Percentiles rank a stretch among this genome's conserved stretches.
Conservation (phyloP, 2,797 vertebrate species). For the Tadarida brasiliensis region DNA sequence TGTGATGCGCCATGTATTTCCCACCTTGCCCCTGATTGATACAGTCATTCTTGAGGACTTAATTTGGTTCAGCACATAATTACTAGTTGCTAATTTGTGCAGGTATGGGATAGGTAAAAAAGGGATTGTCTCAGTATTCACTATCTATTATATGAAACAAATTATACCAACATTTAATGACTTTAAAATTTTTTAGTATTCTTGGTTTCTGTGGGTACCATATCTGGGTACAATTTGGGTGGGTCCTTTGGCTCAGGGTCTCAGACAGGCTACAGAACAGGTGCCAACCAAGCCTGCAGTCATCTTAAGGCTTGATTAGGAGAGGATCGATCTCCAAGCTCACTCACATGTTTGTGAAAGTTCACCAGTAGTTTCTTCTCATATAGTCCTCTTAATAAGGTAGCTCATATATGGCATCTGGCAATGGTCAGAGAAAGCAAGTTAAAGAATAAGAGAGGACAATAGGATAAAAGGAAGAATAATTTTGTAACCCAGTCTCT, state of each 20-base stretch:
- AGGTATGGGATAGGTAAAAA: not conserved
- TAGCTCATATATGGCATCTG: not conserved
- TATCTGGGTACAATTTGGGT: not conserved
- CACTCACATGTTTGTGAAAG: not conserved
- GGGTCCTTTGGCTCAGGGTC: not conserved
- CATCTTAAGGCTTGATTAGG: not conserved
- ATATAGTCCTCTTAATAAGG: not conserved
- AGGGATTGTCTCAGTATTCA: not conserved
- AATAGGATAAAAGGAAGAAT: not conserved
- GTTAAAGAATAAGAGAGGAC: not conserved
- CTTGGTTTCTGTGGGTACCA: not conserved
- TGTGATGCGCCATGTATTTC: not conserved
- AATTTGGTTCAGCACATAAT: not conserved
- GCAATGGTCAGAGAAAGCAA: not conserved
- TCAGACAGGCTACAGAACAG: not conserved
- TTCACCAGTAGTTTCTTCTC: not conserved
- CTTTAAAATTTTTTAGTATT: not conserved
- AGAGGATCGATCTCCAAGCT: not conserved
- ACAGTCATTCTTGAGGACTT: not conserved
- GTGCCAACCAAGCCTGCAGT: not conserved
- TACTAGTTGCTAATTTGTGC: not conserved
- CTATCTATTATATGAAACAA: not conserved
- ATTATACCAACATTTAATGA: not conserved
- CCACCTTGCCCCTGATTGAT: not conserved
- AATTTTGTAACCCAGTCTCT: not conserved